Conservation (phyloP, 2,113 vertebrate species). For the Otus sunia region DNA sequence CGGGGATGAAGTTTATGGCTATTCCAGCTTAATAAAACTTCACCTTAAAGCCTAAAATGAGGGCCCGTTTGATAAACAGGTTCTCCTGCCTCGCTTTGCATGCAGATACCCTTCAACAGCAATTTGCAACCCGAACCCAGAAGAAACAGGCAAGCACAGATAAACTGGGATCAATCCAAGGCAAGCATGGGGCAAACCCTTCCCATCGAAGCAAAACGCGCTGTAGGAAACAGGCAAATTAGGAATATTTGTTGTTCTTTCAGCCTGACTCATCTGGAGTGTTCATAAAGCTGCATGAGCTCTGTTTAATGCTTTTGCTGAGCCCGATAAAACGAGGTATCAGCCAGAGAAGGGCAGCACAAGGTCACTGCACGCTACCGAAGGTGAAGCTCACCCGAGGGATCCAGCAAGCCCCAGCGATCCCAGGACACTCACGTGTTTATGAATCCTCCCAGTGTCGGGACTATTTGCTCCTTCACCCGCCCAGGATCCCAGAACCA, state of each 20-base stretch:
- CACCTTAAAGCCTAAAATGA: neutral
- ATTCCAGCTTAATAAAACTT: neutral
- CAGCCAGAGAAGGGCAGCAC: rapidly evolving
- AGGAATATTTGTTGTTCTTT: neutral
- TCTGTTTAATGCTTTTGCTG: neutral
- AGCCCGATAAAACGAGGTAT: neutral
- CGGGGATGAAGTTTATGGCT: neutral
- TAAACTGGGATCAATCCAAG: neutral
- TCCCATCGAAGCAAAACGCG: rapidly evolving
- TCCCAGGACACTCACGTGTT: neutral
- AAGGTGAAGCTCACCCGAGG: neutral
- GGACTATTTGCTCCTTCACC: neutral
- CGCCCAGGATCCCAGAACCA: rapidly evolving
- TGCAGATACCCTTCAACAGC: rapidly evolving
- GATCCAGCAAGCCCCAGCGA: neutral
- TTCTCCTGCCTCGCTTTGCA: neutral
- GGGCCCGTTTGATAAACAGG: no score
- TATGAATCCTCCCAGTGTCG: neutral
- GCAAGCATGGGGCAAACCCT: neutral
- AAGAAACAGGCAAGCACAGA: neutral
- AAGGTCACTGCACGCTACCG: neutral
- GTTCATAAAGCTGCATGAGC: neutral
- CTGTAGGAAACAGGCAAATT: neutral
- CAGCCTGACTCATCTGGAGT: neutral
- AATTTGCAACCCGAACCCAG: neutral